Percentiles rank a stretch among this genome's conserved stretches.
Evolutionary conservation across 1,140 invertebrate species (phyloP).

Genomic region (Laupala kohalensis): DNA sequence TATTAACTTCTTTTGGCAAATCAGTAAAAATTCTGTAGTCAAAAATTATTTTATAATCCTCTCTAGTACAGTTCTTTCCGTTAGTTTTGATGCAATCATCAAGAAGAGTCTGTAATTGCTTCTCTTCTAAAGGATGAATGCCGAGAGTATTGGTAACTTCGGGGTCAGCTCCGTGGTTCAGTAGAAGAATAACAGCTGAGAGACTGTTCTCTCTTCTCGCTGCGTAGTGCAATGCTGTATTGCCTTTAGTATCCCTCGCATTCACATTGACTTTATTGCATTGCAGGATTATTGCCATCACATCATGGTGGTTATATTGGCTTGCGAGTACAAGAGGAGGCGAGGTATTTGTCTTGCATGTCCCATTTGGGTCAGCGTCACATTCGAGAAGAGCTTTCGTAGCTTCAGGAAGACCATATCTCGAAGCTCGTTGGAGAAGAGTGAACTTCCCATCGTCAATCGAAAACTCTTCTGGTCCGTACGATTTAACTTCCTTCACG

Average conservation of each 20-base stretch:
- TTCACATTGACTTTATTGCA: neutral
- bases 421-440: neutral
- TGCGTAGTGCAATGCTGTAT: neutral
- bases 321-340: neutral
- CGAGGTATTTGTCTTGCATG: neutral
- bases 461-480: neutral
- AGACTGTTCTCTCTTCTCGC: neutral
- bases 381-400: neutral
- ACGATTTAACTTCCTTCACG: neutral
- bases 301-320: neutral
- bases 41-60: neutral
- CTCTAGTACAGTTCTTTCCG: neutral
- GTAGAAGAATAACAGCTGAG: neutral
- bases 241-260: neutral
- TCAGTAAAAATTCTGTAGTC: neutral
- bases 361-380: neutral
- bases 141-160: neutral
- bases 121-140: neutral
- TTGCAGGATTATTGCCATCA: neutral
- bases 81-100: neutral
- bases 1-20: neutral
- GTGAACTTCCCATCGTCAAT: neutral
- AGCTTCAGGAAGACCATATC: neutral
- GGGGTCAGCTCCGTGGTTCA: neutral
- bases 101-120: neutral